phyloP scores from a whole-genome alignment of 2,888 invertebrate genomes.

The Adelphocoris suturalis region DNA sequence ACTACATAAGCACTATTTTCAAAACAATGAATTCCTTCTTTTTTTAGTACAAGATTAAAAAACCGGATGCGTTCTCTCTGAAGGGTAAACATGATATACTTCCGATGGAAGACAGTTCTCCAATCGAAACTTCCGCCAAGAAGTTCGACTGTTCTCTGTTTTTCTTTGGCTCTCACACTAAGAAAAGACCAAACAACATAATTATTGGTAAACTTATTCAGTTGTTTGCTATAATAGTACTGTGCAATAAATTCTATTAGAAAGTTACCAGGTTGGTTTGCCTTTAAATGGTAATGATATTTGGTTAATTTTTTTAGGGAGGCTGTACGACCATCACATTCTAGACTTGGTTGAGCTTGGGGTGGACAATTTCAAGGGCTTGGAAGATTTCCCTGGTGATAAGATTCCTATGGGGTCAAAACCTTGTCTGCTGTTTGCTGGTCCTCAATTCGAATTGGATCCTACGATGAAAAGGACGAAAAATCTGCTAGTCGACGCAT shows the following conservation, averaged over 20 bases:
- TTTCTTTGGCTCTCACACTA: conserved; percentile 93
- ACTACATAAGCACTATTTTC: too few species aligned
- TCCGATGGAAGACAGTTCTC: conserved; percentile 94
- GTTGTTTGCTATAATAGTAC: too few species aligned
- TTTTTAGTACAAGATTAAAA: conserved; percentile 87
- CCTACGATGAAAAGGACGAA: conserved; percentile 90
- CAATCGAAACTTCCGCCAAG: conserved; percentile 87
- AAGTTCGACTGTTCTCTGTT: conserved; percentile 95
- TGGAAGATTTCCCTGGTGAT: conserved; percentile 88
- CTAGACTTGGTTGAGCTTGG: conserved; percentile 98
- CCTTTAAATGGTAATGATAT: conserved; percentile 63
- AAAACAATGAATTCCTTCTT: background rate
- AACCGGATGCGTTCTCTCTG: conserved; percentile 88
- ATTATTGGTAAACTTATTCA: conserved; percentile 83
- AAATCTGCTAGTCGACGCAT: conserved; percentile 94
- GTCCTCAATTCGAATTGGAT: conserved; percentile 92
- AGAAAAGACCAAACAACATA: conserved; percentile 96
- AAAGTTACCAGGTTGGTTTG: background rate
- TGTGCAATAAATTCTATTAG: too few species aligned
- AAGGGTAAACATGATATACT: conserved; percentile 91
- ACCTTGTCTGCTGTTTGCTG: conserved; percentile 94
- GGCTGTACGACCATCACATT: conserved; percentile 92
- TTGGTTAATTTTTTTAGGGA: conserved; percentile 79
- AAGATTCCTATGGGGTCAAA: conserved; percentile 91
- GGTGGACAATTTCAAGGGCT: conserved; percentile 88